These are phyloP conservation scores for Stigmatopora argus DNA, from an alignment of 2,113 vertebrate genomes.

Conservation along the genomic window DNA sequence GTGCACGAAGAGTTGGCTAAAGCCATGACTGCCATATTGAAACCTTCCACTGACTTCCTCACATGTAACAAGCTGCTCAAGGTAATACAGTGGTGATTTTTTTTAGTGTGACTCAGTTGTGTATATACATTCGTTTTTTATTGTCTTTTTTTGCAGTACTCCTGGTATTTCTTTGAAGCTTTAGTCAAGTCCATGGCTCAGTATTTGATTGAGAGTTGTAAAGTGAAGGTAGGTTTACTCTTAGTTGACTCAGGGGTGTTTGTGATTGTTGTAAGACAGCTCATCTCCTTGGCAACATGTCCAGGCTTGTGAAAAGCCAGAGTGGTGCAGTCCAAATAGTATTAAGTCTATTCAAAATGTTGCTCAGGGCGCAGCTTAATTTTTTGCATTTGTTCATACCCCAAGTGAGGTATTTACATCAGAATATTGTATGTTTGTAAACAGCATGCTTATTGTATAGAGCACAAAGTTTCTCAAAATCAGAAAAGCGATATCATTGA, in stretches of 20 bases:
- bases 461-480: no score
- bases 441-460: no score
- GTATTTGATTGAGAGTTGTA: slow-evolving; percentile 88
- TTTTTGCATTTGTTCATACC: slow-evolving; percentile 34
- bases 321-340: slow-evolving; percentile 30
- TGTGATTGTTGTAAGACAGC: not conserved
- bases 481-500: not conserved
- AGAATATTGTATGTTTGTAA: not conserved
- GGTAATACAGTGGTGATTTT: slow-evolving; percentile 64
- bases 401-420: slow-evolving; percentile 3
- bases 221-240: slow-evolving; percentile 79
- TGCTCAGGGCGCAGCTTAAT: slow-evolving; percentile 25
- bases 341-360: slow-evolving; percentile 19
- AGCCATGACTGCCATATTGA: slow-evolving; percentile 94
- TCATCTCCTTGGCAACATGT: slow-evolving; percentile 20
- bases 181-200: slow-evolving; percentile 98
- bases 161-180: slow-evolving; percentile 99
- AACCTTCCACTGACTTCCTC: slow-evolving; percentile 96
- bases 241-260: no score
- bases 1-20: slow-evolving; percentile 94
- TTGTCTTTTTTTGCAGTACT: slow-evolving; percentile 77
- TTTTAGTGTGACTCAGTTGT: slow-evolving; percentile 11
- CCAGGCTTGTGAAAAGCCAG: slow-evolving; percentile 37
- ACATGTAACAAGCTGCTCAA: slow-evolving; percentile 97
- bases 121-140: slow-evolving; percentile 14